Evolutionary conservation across 2,888 invertebrate genomes (phyloP).

Genomic region (Protophormia terraenovae): DNA sequence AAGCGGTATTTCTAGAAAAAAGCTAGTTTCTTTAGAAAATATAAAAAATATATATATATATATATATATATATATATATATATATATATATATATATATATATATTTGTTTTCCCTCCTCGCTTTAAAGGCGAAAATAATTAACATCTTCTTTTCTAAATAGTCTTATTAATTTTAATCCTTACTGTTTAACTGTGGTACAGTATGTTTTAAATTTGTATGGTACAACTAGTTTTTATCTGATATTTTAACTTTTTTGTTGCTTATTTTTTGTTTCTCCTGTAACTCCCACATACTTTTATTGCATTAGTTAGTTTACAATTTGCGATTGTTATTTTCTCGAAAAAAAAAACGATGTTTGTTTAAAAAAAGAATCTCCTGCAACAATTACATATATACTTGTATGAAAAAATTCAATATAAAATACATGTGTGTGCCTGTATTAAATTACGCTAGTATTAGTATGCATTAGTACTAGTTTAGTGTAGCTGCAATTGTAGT

Average conservation of each 20-base stretch:
- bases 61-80: no score
- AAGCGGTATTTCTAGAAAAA: background rate
- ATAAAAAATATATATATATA: no score
- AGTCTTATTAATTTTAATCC: background rate
- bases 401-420: background rate
- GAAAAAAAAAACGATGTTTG: background rate
- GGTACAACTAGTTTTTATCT: conserved; percentile 15
- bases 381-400: conserved; percentile 12
- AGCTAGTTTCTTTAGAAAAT: background rate
- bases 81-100: no score
- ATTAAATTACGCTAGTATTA: conserved; percentile 22
- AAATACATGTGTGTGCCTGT: background rate
- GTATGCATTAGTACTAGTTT: conserved; percentile 18
- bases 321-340: conserved; percentile 60
- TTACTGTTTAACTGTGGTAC: background rate
- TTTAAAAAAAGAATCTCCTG: background rate
- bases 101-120: no score
- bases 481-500: conserved; percentile 19
- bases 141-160: no score
- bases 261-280: background rate
- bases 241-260: conserved; percentile 32
- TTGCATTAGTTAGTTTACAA: conserved; percentile 63
- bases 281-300: conserved; percentile 63
- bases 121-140: no score
- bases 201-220: conserved; percentile 29